Evolutionary conservation across 2,797 vertebrate species (phyloP).

Genomic region (Anisognathus igniventris): DNA sequence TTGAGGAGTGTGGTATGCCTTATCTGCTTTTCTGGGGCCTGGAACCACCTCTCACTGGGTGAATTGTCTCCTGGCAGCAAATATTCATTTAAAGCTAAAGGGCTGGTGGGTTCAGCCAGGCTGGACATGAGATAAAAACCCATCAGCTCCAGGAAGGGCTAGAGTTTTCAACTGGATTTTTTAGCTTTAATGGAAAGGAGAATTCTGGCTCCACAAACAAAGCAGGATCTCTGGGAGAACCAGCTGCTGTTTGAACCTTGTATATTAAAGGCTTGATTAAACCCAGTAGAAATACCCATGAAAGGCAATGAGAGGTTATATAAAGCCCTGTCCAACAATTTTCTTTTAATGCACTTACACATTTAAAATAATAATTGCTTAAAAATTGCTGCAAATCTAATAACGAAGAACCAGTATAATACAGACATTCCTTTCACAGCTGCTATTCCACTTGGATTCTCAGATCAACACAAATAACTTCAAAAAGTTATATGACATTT

Average conservation of each 20-base stretch:
- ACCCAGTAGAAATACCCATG: neutral
- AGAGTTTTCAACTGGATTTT: neutral
- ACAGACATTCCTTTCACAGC: neutral
- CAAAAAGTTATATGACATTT: neutral
- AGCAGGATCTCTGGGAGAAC: neutral
- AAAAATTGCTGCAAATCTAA: neutral
- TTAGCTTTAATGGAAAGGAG: neutral
- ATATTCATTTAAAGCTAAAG: neutral
- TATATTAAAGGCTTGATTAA: neutral
- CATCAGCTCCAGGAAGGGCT: neutral
- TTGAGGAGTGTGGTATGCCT: neutral
- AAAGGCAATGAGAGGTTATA: neutral
- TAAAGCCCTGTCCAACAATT: neutral
- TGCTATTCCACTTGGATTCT: neutral
- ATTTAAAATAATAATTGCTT: neutral
- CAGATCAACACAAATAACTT: neutral
- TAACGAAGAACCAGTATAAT: neutral
- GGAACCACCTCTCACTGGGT: neutral
- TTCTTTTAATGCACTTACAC: neutral
- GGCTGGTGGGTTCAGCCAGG: neutral
- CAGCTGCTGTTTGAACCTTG: neutral
- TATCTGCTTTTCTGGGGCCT: neutral
- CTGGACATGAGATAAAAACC: neutral
- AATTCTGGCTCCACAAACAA: neutral
- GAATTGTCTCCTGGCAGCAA: neutral